These are phyloP conservation scores for Macrotis lagotis DNA, from an alignment of 2,113 vertebrate species.

Conservation along the genomic window DNA sequence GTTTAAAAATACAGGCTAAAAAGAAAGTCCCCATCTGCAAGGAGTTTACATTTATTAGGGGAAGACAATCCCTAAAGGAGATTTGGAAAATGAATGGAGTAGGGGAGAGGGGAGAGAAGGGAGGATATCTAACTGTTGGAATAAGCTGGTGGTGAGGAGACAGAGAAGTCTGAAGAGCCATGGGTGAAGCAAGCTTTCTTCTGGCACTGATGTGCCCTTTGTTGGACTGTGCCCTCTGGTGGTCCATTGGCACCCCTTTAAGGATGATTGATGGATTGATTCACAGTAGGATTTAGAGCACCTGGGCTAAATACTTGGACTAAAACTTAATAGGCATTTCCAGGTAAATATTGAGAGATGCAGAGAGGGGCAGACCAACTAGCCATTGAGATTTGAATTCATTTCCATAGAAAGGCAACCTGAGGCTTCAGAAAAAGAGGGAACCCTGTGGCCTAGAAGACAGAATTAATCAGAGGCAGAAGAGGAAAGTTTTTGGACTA, in stretches of 20 bases:
- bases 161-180: background rate
- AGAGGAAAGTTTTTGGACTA: background rate
- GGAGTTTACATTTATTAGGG: background rate
- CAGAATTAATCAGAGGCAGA: background rate
- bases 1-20: background rate
- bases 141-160: background rate
- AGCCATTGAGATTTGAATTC: background rate
- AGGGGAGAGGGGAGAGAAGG: background rate
- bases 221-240: background rate
- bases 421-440: background rate
- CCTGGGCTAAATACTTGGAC: background rate
- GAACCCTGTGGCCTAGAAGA: background rate
- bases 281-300: background rate
- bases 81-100: background rate
- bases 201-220: background rate
- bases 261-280: background rate
- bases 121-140: background rate
- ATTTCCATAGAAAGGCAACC: background rate
- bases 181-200: background rate
- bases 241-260: background rate
- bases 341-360: background rate
- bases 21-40: background rate
- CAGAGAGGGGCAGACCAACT: background rate
- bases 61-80: background rate
- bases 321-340: background rate